Conservation (phyloP, 2,888 invertebrate genomes). For the Brenthis daphne region DNA sequence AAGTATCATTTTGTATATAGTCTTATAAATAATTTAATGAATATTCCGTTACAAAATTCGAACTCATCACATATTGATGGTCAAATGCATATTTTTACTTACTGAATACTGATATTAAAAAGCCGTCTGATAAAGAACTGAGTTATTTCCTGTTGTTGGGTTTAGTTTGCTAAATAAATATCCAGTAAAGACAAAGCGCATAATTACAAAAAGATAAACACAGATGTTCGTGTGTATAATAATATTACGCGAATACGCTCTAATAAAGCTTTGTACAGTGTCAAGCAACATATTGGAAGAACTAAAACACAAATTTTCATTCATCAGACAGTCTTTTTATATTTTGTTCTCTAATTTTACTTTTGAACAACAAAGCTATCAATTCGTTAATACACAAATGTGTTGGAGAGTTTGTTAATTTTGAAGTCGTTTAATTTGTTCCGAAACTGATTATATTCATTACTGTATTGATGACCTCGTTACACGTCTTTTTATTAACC, state of each 20-base stretch:
- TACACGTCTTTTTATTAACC: not conserved
- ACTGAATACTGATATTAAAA: not conserved
- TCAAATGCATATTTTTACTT: too few species aligned
- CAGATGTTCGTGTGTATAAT: conserved; percentile 46
- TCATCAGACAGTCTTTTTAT: conserved; percentile 6
- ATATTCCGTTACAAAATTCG: not conserved
- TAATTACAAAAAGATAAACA: conserved; percentile 51
- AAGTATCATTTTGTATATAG: not conserved
- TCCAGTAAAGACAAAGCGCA: conserved; percentile 20
- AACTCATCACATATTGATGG: not conserved
- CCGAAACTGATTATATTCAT: not conserved
- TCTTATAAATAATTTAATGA: not conserved
- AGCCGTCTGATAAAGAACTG: not conserved
- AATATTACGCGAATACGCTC: not conserved
- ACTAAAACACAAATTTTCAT: not conserved
- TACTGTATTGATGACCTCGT: not conserved
- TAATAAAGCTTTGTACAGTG: not conserved
- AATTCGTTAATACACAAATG: not conserved
- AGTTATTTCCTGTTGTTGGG: not conserved
- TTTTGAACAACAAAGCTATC: not conserved
- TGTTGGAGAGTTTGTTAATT: not conserved
- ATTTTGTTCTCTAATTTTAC: not conserved
- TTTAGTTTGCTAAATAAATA: not conserved
- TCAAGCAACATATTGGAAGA: not conserved
- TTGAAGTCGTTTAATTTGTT: not conserved